Evolutionary conservation across 2,113 vertebrate species (phyloP).

Genomic region (Meriones unguiculatus): DNA sequence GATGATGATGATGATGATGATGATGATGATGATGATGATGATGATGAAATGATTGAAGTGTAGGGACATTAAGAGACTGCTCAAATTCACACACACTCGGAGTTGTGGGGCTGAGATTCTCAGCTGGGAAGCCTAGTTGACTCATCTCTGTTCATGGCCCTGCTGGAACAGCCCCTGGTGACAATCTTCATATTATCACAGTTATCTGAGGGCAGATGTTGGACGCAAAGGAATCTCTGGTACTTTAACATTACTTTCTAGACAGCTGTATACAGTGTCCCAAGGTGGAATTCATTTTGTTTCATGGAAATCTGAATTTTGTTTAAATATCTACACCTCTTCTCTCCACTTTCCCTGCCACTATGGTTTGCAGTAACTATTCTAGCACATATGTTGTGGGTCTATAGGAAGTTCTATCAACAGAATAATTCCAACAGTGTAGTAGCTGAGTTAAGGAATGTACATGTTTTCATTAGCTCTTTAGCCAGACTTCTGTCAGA

Average conservation of each 20-base stretch:
- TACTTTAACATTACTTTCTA: not conserved
- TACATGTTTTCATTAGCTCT: not conserved
- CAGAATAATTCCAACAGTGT: not conserved
- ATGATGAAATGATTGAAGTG: no score
- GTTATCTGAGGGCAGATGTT: not conserved
- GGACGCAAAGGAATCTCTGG: not conserved
- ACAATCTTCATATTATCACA: fast-evolving
- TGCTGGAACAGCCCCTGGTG: not conserved
- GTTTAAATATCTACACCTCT: not conserved
- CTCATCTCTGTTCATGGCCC: not conserved
- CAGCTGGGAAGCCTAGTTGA: not conserved
- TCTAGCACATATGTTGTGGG: not conserved
- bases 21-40: no score
- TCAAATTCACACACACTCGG: not conserved
- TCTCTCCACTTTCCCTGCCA: not conserved
- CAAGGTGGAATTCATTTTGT: not conserved
- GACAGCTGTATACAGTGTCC: not conserved
- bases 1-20: no score
- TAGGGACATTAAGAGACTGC: not conserved
- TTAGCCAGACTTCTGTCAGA: not conserved
- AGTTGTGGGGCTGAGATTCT: not conserved
- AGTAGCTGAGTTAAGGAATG: not conserved
- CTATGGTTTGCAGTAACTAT: not conserved
- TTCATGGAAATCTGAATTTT: not conserved
- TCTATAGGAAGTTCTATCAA: not conserved